phyloP scores from a whole-genome alignment of 2,113 vertebrate genomes.

The Gymnorhina tibicen region DNA sequence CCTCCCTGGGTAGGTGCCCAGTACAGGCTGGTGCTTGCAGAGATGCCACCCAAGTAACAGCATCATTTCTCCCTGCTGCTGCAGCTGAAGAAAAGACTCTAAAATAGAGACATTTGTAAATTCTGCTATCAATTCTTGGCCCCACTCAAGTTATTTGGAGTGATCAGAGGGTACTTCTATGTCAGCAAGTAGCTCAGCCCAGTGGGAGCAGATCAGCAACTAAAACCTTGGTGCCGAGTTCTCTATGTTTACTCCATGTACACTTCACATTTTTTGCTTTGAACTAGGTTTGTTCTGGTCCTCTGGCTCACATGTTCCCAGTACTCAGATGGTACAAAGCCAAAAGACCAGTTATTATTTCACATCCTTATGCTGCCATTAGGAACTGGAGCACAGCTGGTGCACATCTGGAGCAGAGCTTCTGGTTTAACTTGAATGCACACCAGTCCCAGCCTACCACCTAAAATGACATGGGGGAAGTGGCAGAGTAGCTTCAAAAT shows the following conservation, averaged over 20 bases:
- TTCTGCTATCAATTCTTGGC: background rate
- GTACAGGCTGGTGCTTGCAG: background rate
- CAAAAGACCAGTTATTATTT: background rate
- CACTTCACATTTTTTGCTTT: background rate
- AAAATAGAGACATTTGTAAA: background rate
- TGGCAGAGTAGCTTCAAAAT: background rate
- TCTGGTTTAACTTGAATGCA: background rate
- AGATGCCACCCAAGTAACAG: background rate
- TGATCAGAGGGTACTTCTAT: background rate
- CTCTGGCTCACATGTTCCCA: background rate
- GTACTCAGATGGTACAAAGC: background rate
- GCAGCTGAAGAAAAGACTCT: background rate
- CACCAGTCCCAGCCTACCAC: background rate
- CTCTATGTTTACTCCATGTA: background rate
- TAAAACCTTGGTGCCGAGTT: background rate
- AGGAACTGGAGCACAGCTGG: background rate
- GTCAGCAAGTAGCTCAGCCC: background rate
- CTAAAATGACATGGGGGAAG: background rate
- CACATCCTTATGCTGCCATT: background rate
- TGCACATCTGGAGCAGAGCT: background rate
- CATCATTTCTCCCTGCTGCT: background rate
- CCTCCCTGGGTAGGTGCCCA: fast-evolving
- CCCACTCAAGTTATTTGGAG: background rate
- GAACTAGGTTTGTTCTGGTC: background rate
- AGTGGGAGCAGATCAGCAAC: background rate